Evolutionary conservation across 2,888 invertebrate genomes (phyloP).

Genomic region (Hedya salicella): DNA sequence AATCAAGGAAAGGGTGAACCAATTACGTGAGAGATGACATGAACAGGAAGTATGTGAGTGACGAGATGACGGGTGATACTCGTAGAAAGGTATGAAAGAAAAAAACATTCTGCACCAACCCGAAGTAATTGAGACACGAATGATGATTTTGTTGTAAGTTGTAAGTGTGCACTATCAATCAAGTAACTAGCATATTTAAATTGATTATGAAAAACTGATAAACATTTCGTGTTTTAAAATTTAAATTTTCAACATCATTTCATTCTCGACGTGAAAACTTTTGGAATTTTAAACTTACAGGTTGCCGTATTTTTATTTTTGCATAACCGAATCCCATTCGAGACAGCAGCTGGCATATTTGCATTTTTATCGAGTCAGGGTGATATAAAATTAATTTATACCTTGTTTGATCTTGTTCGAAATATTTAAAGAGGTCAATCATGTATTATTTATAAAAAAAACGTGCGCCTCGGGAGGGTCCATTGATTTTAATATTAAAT

Average conservation of each 20-base stretch:
- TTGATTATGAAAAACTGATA: neutral
- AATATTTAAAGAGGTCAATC: slow-evolving; percentile 36
- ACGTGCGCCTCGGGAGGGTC: slow-evolving; percentile 1
- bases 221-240: too few species aligned
- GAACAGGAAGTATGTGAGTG: too few species aligned
- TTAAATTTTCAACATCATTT: neutral
- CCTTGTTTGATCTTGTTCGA: slow-evolving; percentile 39
- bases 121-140: too few species aligned
- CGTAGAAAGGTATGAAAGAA: too few species aligned
- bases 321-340: slow-evolving; percentile 22
- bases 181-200: neutral
- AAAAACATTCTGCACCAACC: too few species aligned
- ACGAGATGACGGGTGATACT: too few species aligned
- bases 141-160: too few species aligned
- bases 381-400: slow-evolving; percentile 40
- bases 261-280: too few species aligned
- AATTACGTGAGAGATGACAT: too few species aligned
- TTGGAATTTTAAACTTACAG: neutral
- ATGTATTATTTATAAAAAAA: slow-evolving; percentile 37
- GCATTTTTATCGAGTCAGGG: slow-evolving; percentile 38
- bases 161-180: too few species aligned
- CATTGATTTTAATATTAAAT: neutral
- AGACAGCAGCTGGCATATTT: slow-evolving; percentile 38
- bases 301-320: slow-evolving; percentile 27
- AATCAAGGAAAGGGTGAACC: too few species aligned